Evolutionary conservation across 2,888 invertebrate genomes (phyloP).

Genomic region (Latheticus oryzae): DNA sequence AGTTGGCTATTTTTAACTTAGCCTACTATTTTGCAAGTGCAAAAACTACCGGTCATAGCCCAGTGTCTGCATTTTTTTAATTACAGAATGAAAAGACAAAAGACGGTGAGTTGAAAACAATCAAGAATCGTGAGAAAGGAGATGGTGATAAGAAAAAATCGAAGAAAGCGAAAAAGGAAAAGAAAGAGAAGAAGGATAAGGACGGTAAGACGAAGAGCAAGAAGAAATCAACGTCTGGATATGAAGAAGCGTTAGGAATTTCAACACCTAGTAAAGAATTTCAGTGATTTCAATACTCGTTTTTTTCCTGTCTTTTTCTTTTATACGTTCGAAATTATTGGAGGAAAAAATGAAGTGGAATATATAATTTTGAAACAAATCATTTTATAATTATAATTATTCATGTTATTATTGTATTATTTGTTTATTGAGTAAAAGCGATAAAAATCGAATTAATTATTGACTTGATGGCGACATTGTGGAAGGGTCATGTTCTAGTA

Average conservation of each 20-base stretch:
- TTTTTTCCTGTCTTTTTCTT: conserved; percentile 12
- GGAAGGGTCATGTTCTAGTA: conserved; percentile 14
- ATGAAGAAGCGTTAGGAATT: conserved; percentile 91
- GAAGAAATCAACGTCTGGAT: conserved; percentile 75
- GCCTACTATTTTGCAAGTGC: too few species aligned
- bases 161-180: conserved; percentile 53
- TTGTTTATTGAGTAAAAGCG: conserved; percentile 35
- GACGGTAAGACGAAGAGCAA: conserved; percentile 47
- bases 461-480: too few species aligned
- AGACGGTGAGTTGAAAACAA: conserved; percentile 63
- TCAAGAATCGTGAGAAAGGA: conserved; percentile 63
- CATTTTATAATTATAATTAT: conserved; percentile 36
- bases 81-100: conserved; percentile 50
- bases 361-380: conserved; percentile 16
- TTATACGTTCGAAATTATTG: background rate
- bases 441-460: conserved; percentile 29
- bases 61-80: conserved; percentile 2
- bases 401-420: conserved; percentile 38
- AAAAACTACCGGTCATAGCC: too few species aligned
- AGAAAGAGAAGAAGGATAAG: conserved; percentile 57
- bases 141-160: conserved; percentile 58
- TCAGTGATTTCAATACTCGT: conserved; percentile 57
- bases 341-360: too few species aligned
- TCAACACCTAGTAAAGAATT: conserved; percentile 92
- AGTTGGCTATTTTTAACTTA: too few species aligned